Evolutionary conservation across 2,888 invertebrate genomes (phyloP), one percentile per base, ranked within the genome.

Genomic region (Anaspis maculata): DNA sequence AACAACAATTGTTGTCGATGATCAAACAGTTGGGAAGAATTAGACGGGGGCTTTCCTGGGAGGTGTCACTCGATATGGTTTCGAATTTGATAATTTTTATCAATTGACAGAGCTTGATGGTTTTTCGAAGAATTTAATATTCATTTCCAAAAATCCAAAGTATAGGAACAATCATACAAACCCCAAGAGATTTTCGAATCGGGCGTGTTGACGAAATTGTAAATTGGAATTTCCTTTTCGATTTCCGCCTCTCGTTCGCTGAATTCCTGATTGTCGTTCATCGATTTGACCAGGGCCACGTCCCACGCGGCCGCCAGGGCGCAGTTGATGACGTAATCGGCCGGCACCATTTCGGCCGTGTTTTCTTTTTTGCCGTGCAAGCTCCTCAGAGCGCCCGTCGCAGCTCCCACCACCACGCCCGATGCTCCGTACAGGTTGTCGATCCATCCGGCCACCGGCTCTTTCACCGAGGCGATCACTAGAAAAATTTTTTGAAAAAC

Each of bases 111-210:
- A 27, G 11, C 11, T 6, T 27, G 5, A 5, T 5, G 5, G 6
- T 5, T 13, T 13, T 13, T 27, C 5, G 4, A 26, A 25, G 15
- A 27, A 27, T n/a, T 11, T 26, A 14, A 26, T 7, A 9, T 5
- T n/a, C n/a, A n/a, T n/a, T n/a, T n/a, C n/a, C n/a, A n/a, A n/a
- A n/a, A n/a, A n/a, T 24, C 4, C 7, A 24, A 24, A 7, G 6
- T 13, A 13, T 6, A 11, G n/a, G 13, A 19, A 19, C 9, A n/a
- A n/a, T n/a, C n/a, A n/a, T n/a, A 71, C 30, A 80, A 66, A 3
- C 77, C 77, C 86, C 89, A 94, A 0, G 78, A 83, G 29, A 90
- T 67, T 0, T 86, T 83, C 52, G 89, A 88, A 48, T 87, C 77
- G 1, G 76, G 73, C 0, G 89, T 83, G 0, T 89, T 84, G 1